Conservation (phyloP, 2,113 vertebrate species). For the Podarcis raffonei region DNA sequence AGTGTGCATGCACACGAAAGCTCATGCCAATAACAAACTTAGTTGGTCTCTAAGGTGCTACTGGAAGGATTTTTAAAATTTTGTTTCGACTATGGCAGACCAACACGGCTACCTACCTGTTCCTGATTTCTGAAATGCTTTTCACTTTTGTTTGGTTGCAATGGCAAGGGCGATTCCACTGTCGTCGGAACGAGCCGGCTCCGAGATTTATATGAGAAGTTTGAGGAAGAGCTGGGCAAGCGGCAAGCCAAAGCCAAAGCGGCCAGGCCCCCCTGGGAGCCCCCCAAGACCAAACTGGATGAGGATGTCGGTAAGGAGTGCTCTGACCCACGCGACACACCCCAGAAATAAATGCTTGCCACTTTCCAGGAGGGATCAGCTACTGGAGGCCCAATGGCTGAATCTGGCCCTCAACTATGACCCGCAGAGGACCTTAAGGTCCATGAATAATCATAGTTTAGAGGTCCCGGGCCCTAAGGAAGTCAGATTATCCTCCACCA, state of each 20-base stretch:
- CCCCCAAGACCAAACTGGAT: conserved; percentile 94
- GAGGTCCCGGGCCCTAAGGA: too few species aligned
- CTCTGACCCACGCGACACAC: background rate
- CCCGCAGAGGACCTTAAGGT: too few species aligned
- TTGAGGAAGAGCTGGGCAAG: conserved; percentile 90
- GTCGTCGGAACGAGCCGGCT: conserved; percentile 96
- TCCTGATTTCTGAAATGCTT: too few species aligned
- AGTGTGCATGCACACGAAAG: too few species aligned
- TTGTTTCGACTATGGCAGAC: too few species aligned
- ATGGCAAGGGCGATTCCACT: conserved; percentile 92
- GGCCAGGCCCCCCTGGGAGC: conserved; percentile 90
- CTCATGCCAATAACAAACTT: too few species aligned
- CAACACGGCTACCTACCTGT: too few species aligned
- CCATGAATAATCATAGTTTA: too few species aligned
- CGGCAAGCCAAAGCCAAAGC: conserved; percentile 91
- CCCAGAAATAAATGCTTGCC: background rate
- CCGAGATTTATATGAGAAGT: conserved; percentile 89
- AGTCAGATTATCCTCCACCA: too few species aligned
- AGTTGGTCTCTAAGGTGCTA: too few species aligned
- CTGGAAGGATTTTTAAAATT: too few species aligned
- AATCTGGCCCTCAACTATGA: background rate
- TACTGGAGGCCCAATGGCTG: background rate
- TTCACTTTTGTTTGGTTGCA: background rate
- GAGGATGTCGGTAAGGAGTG: conserved; percentile 86
- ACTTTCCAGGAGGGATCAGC: background rate